Evolutionary conservation across 2,888 invertebrate genomes (phyloP).

Genomic region (Amiota mariae): DNA sequence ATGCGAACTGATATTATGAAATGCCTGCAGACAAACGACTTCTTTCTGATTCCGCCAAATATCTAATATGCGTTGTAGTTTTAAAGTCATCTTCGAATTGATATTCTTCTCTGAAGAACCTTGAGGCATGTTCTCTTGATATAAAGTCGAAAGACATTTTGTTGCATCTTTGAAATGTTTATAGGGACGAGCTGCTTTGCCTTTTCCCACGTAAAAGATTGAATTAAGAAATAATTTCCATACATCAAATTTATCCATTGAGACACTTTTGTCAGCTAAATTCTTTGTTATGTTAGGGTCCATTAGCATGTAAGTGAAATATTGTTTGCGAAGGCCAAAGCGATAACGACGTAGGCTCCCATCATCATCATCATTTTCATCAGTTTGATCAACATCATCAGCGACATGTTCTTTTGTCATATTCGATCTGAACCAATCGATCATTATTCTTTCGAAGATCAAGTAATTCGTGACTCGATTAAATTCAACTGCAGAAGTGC

Average conservation of each 20-base stretch:
- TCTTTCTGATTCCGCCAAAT: conserved; percentile 89
- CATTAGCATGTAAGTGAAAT: conserved; percentile 55
- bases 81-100: conserved; percentile 74
- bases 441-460: background rate
- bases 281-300: conserved; percentile 53
- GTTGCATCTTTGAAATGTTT: conserved; percentile 74
- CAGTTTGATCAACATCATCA: background rate
- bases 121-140: conserved; percentile 20
- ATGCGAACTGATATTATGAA: conserved; percentile 88
- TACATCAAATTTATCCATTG: conserved; percentile 73
- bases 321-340: conserved; percentile 19
- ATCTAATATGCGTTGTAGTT: conserved; percentile 85
- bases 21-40: conserved; percentile 90
- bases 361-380: background rate
- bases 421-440: background rate
- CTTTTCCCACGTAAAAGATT: conserved; percentile 96
- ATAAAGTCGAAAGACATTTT: conserved; percentile 4
- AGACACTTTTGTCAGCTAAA: conserved; percentile 32
- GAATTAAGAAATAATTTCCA: conserved; percentile 87
- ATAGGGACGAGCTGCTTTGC: conserved; percentile 89
- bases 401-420: background rate
- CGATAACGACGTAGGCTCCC: background rate
- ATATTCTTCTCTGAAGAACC: conserved; percentile 42
- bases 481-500: background rate
- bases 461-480: background rate